Conservation (phyloP, 2,113 vertebrate species). For the Hippocampus guttulatus region DNA sequence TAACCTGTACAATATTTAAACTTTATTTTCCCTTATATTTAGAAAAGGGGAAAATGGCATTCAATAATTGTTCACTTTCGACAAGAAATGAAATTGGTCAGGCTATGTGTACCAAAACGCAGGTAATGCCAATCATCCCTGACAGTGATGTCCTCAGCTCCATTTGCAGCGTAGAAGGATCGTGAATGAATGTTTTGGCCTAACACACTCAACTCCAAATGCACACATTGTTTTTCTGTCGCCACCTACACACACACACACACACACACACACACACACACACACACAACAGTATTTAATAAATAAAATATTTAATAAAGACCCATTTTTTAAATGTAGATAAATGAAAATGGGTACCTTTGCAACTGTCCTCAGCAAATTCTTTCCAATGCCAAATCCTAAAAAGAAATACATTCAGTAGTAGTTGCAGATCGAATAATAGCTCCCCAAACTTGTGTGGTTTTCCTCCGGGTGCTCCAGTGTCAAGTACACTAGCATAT, state of each 20-base stretch:
- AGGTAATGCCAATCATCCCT: constrained; percentile 77
- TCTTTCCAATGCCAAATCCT: constrained; percentile 75
- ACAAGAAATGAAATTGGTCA: constrained; percentile 62
- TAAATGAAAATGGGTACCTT: constrained; percentile 57
- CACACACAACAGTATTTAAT: too few relatives aligned
- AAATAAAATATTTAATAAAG: too few relatives aligned
- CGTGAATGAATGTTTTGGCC: constrained; percentile 75
- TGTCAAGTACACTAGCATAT: too few relatives aligned
- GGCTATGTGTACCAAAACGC: constrained; percentile 67
- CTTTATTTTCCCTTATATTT: background rate
- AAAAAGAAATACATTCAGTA: background rate
- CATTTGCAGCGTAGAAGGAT: constrained; percentile 76
- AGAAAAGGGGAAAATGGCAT: background rate
- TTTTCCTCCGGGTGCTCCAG: too few relatives aligned
- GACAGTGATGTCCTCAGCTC: constrained; percentile 74
- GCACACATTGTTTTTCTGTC: constrained; percentile 70
- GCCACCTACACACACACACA: constrained; percentile 61
- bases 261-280: too few relatives aligned
- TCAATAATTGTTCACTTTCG: background rate
- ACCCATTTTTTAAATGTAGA: too few relatives aligned
- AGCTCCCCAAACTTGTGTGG: too few relatives aligned
- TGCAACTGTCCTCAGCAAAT: constrained; percentile 69
- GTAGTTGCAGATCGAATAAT: too few relatives aligned
- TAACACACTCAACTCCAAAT: constrained; percentile 73
- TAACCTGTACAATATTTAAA: background rate